Evolutionary conservation across 2,888 invertebrate species (phyloP), one percentile per base, ranked within the genome.

Genomic region (Tenthredo distinguenda): DNA sequence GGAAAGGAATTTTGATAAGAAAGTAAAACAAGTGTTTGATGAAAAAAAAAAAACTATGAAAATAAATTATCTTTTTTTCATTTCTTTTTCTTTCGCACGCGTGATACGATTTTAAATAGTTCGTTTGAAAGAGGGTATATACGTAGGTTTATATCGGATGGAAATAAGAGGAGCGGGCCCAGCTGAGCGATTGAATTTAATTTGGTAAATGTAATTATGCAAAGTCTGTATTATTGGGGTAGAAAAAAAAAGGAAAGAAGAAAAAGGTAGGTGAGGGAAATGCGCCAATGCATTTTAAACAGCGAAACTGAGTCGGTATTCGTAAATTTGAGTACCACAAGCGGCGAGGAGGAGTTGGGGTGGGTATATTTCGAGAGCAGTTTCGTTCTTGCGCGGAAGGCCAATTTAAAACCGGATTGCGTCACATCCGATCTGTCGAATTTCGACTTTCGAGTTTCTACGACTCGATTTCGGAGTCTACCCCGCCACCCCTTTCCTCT

Each of bases 281-380:
- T 85, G 50, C 68, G 85, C 87, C 86, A 89, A 88, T 88, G 90
- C 88, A 90, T 88, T 90, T 89, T 90, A 87, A 90, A 87, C 87
- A 88, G 79, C 43, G 34, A 55, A 26, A 77, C 77, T 55, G 55
- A 77, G 77, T 55, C 34, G 77, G 77, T 55, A 50, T 77, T 74
- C 74, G 74, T 74, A 55, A 77, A 77, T 77, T 77, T 77, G 77
- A 50, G 50, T 55, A 50, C 50, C 31, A 10, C 31, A 31, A 34
- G 15, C 68, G 34, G 15, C 68, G 4, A 34, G 34, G 74, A 74
- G 43, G 74, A 7, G 26, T 40, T 9, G 21, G 21, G 40, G 26
- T 76, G 18, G 43, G 76, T 47, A 55, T 77, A 77, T 77, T 77
- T 77, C 77, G 12, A 74, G 9, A 43, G 74, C 74, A 43, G 77